Evolutionary conservation across 35 echinoderm and acorn worm species (phyloP).

Genomic region (Apostichopus californicus): DNA sequence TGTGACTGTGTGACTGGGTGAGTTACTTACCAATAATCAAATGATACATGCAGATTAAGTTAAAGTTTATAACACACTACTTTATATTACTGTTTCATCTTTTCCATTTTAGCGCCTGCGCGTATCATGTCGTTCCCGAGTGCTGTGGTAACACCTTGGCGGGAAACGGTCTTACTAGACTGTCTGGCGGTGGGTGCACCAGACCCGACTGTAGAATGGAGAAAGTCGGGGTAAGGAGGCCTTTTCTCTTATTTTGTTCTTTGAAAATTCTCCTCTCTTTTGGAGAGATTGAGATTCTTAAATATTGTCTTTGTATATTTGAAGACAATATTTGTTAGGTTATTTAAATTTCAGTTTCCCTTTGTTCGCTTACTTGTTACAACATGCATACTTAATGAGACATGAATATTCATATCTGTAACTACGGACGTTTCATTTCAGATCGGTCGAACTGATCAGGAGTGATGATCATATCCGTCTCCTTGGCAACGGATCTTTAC

Average conservation of each 20-base stretch:
- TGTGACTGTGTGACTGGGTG: no score
- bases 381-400: neutral
- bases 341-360: no score
- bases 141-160: conserved; percentile 75
- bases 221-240: conserved; percentile 65
- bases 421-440: neutral
- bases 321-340: no score
- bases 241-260: no score
- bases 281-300: no score
- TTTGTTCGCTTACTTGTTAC: no score
- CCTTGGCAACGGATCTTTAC: conserved; percentile 73
- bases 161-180: conserved; percentile 70
- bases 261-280: no score
- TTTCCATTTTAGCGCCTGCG: conserved; percentile 68
- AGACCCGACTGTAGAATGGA: conserved; percentile 72
- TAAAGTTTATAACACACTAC: no score
- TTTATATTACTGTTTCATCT: no score
- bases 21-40: no score
- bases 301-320: no score
- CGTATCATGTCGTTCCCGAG: conserved; percentile 88
- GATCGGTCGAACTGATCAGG: conserved; percentile 55
- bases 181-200: conserved; percentile 89
- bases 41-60: no score
- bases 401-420: neutral
- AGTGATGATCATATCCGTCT: conserved; percentile 56